Conservation (phyloP, 2,113 vertebrate genomes). For the Blennius ocellaris region DNA sequence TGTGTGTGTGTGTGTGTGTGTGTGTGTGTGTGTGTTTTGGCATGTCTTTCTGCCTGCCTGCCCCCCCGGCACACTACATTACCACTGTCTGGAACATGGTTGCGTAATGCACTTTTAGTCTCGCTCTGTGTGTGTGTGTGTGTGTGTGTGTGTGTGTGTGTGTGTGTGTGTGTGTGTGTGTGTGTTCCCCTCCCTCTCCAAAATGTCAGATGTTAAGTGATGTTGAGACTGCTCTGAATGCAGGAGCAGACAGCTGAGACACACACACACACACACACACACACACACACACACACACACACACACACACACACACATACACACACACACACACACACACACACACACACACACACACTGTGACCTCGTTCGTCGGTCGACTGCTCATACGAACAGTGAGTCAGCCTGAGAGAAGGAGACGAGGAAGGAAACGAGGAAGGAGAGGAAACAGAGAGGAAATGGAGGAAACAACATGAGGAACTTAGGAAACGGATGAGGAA, state of each 20-base stretch:
- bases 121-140: slow-evolving; percentile 40
- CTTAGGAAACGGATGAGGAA: no score
- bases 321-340: slow-evolving; percentile 17
- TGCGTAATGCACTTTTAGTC: slow-evolving; percentile 75
- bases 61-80: slow-evolving; percentile 67
- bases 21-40: slow-evolving; percentile 26
- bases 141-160: neutral
- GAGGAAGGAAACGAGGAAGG: neutral
- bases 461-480: neutral
- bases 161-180: slow-evolving; percentile 3
- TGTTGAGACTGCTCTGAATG: slow-evolving; percentile 75
- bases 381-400: slow-evolving; percentile 48
- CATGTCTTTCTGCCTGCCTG: slow-evolving; percentile 41
- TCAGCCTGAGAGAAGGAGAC: neutral
- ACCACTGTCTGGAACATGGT: slow-evolving; percentile 78
- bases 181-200: slow-evolving; percentile 18
- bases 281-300: slow-evolving; percentile 14
- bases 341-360: slow-evolving; percentile 1
- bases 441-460: neutral
- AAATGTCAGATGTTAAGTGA: slow-evolving; percentile 82
- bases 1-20: slow-evolving; percentile 20
- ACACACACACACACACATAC: slow-evolving; percentile 21
- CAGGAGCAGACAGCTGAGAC: slow-evolving; percentile 58
- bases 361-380: slow-evolving; percentile 65
- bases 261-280: slow-evolving; percentile 25